Evolutionary conservation across 2,888 invertebrate genomes (phyloP).

Genomic region (Hirtodrosophila cameraria): DNA sequence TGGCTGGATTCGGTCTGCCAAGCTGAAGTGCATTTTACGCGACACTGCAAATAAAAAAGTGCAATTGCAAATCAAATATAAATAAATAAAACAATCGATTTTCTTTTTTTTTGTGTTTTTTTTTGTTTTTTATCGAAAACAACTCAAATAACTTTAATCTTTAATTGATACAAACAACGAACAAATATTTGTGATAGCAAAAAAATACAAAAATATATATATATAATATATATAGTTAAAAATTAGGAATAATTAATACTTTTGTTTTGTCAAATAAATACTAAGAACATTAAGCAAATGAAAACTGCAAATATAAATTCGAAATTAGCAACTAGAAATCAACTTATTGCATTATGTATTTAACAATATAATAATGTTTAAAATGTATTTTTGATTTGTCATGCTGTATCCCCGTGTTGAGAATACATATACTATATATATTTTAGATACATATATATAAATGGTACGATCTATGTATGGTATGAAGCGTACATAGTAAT

Average conservation of each 20-base stretch:
- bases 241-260: slow-evolving; percentile 32
- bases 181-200: slow-evolving; percentile 19
- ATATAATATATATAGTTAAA: too few species aligned
- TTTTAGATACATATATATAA: slow-evolving; percentile 16
- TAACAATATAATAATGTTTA: slow-evolving; percentile 34
- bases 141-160: slow-evolving; percentile 31
- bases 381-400: slow-evolving; percentile 22
- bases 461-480: slow-evolving; percentile 21
- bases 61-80: slow-evolving; percentile 18
- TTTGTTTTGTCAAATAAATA: slow-evolving; percentile 26
- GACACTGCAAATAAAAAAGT: slow-evolving; percentile 60
- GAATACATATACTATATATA: too few species aligned
- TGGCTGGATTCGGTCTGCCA: slow-evolving; percentile 61
- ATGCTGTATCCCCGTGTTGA: slow-evolving; percentile 1
- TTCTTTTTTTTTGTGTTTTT: not conserved
- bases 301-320: not conserved
- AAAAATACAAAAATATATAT: slow-evolving; percentile 22
- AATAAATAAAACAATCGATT: slow-evolving; percentile 29
- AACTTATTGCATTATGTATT: slow-evolving; percentile 30
- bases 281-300: slow-evolving; percentile 15
- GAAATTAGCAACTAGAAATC: slow-evolving; percentile 2
- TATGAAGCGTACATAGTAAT: slow-evolving; percentile 19
- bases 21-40: slow-evolving; percentile 60
- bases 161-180: slow-evolving; percentile 29
- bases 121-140: slow-evolving; percentile 21